Evolutionary conservation across 2,113 vertebrate genomes (phyloP).

Genomic region (Microtus richardsoni): DNA sequence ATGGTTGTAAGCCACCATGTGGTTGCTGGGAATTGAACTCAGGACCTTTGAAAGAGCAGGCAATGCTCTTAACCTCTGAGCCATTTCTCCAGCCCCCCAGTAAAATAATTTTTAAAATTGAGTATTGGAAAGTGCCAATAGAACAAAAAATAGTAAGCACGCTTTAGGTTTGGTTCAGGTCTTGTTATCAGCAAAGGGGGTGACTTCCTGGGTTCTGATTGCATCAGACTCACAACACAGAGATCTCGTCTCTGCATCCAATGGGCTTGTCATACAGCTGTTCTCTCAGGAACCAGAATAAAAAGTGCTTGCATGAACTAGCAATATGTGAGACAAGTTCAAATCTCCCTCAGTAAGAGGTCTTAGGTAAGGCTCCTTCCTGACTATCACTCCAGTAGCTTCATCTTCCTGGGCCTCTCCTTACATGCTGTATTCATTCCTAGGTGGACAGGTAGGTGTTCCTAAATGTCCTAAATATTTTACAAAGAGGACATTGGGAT

Average conservation of each 20-base stretch:
- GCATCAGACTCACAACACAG: not conserved
- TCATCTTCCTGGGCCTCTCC: not conserved
- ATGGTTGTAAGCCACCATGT: too few relatives aligned
- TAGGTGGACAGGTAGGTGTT: not conserved
- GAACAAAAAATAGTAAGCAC: not conserved
- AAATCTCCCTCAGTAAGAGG: not conserved
- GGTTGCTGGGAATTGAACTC: too few relatives aligned
- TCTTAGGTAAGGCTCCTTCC: not conserved
- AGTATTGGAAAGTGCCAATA: not conserved
- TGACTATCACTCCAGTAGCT: not conserved
- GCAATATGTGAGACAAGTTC: rapidly evolving
- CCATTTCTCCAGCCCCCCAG: too few relatives aligned
- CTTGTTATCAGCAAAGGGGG: not conserved
- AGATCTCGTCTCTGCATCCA: not conserved
- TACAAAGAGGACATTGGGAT: not conserved
- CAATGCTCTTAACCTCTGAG: too few relatives aligned
- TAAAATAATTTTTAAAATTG: not conserved
- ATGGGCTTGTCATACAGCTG: not conserved
- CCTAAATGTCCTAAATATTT: not conserved
- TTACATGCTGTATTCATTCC: rapidly evolving
- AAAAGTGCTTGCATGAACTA: not conserved
- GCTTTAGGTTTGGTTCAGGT: not conserved
- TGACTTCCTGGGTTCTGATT: not conserved
- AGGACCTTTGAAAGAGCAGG: too few relatives aligned
- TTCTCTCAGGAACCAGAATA: not conserved